Percentiles rank a stretch among this genome's conserved stretches.
phyloP scores from a whole-genome alignment of 2,797 vertebrate species.

The Onychomys arenicola region DNA sequence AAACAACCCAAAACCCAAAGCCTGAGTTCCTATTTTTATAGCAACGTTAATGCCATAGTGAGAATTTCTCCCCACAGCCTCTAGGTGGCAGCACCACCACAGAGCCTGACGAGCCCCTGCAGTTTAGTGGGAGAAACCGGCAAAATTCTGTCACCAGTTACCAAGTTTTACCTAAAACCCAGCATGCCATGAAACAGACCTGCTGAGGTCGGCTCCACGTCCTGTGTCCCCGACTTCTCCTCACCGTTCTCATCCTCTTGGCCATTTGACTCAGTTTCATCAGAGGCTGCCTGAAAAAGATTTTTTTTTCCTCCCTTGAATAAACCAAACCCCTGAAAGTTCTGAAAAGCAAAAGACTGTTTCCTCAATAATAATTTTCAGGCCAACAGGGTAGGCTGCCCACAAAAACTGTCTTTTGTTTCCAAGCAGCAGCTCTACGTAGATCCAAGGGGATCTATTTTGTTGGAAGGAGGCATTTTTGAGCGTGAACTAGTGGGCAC shows the following conservation, averaged over 20 bases:
- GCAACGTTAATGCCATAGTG: neutral
- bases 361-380: neutral
- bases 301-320: constrained; percentile 21
- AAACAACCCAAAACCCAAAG: neutral
- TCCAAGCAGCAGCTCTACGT: neutral
- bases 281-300: constrained; percentile 55
- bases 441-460: neutral
- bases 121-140: neutral
- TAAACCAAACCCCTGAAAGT: neutral
- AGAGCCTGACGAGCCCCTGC: neutral
- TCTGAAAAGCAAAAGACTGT: neutral
- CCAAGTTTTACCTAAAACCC: neutral
- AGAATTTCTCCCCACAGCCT: constrained; percentile 39
- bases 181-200: constrained; percentile 80
- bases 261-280: constrained; percentile 62
- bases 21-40: neutral
- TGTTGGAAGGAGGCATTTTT: neutral
- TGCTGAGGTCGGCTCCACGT: constrained; percentile 3
- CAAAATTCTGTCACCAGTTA: neutral
- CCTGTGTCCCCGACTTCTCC: neutral
- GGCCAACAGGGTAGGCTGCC: neutral
- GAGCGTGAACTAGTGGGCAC: neutral
- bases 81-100: constrained; percentile 70
- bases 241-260: constrained; percentile 75
- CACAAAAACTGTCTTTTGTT: neutral